Base-by-base conservation (phyloP, 2,797 vertebrate genomes). In the Pipistrellus kuhlii region DNA sequence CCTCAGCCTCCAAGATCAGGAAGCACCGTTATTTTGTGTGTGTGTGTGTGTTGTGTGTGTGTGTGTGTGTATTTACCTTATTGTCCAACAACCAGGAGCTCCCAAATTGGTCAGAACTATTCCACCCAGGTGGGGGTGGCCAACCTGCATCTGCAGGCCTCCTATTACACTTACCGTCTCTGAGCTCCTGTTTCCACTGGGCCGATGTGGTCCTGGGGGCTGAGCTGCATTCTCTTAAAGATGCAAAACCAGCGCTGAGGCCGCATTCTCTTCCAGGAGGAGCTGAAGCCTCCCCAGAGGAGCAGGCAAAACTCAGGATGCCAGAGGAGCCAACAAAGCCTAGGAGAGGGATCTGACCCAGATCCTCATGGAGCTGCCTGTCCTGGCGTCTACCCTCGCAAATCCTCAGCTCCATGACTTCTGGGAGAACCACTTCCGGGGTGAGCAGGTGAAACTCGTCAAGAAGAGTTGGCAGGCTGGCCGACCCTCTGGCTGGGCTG, bases 101-200 rank as follows among this genome's bases (percentile, higher is more conserved):
- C 62, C 62, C 30, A 64, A 8, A 64, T n/a, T 64, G 14, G 6
- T 64, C 14, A 17, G 62, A n/a, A n/a, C 30, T n/a, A 17, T 64
- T 30, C 59, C 59, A 30, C 59, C 57, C 27, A n/a, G 6, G 59
- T 13, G 55, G 55, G 23, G 8, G 8, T 59, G 59, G 30, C 15
- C 62, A 15, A 17, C 62, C 62, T 64, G 62, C 62, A 15, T 30
- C 62, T 64, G 62, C 15, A 0, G 62, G 62, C 62, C 14, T 14
- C 62, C 30, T 30, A 1, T 13, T n/a, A 0, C 59, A 17, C 62
- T 7, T n/a, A 17, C 62, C 17, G 2, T n/a, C 30, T 1, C 27
- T n/a, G 62, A 14, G 14, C 62, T n/a, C 3, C 62, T n/a, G 0
- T 14, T 17, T n/a, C 62, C 62, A 8, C 30, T 0, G 6, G 7